Percentiles rank a stretch among this genome's conserved stretches.
phyloP scores from a whole-genome alignment of 2,113 vertebrate genomes.

The Ictalurus punctatus region DNA sequence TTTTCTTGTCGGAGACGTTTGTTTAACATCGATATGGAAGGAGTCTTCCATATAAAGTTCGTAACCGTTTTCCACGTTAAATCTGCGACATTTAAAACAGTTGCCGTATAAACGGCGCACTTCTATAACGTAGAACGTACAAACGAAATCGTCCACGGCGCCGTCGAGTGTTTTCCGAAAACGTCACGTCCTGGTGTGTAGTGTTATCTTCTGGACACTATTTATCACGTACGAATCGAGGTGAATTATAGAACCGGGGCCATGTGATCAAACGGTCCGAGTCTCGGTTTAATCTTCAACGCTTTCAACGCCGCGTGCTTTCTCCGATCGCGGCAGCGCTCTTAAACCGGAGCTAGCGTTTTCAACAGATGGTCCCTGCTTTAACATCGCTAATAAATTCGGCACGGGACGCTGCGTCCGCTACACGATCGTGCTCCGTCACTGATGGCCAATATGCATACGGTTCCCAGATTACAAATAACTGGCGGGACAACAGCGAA shows the following conservation, averaged over 20 bases:
- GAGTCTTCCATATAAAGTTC: no score
- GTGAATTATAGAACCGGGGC: background rate
- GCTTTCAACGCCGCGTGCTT: background rate
- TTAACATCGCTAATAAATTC: slow-evolving; percentile 31
- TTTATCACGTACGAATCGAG: background rate
- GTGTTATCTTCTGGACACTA: no score
- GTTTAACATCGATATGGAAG: no score
- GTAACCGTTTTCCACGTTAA: no score
- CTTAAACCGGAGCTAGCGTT: background rate
- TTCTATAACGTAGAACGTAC: no score
- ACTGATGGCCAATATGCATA: slow-evolving; percentile 31
- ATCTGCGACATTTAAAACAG: background rate
- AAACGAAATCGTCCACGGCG: background rate
- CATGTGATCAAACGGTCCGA: background rate
- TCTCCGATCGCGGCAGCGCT: background rate
- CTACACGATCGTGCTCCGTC: slow-evolving; percentile 19
- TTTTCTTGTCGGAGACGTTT: no score
- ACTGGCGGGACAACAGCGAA: background rate
- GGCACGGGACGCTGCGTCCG: background rate
- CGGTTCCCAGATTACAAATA: slow-evolving; percentile 32
- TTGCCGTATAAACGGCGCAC: background rate
- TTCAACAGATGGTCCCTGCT: slow-evolving; percentile 21
- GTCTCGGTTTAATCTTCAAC: background rate
- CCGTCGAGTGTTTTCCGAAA: background rate
- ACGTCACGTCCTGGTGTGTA: no score